Conservation (phyloP, 2,888 invertebrate species). For the Nemotelus nigrinus region DNA sequence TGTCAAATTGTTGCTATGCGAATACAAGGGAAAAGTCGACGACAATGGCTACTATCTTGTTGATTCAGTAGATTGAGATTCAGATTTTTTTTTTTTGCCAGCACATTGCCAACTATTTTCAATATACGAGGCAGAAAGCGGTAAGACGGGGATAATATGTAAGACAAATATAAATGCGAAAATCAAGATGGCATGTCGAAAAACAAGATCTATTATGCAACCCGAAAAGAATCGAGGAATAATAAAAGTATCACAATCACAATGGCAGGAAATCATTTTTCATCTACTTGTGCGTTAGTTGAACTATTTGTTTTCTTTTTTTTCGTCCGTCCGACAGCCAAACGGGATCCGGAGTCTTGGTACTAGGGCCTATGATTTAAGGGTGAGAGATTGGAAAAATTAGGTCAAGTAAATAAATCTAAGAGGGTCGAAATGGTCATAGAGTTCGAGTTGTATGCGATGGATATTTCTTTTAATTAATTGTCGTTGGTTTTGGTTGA, state of each 20-base stretch:
- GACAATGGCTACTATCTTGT: constrained; percentile 23
- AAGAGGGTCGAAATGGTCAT: constrained; percentile 32
- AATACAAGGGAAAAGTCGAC: not conserved
- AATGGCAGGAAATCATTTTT: constrained; percentile 49
- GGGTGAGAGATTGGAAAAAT: constrained; percentile 45
- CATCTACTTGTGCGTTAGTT: constrained; percentile 29
- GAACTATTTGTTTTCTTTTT: constrained; percentile 32
- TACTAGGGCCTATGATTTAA: not conserved
- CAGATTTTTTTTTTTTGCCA: constrained; percentile 10
- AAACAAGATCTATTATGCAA: constrained; percentile 47
- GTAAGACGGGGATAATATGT: constrained; percentile 36
- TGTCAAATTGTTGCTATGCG: not conserved
- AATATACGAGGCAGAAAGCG: constrained; percentile 15
- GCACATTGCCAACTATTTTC: constrained; percentile 17
- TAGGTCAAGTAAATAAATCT: constrained; percentile 55
- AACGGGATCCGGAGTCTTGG: not conserved
- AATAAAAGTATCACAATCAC: constrained; percentile 46
- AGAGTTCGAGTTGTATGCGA: constrained; percentile 3
- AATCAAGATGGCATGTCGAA: constrained; percentile 49
- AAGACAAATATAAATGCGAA: constrained; percentile 47
- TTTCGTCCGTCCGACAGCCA: not conserved
- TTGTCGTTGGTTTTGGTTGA: constrained; percentile 49
- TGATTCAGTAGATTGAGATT: constrained; percentile 34
- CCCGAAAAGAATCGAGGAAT: constrained; percentile 26
- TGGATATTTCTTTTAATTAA: constrained; percentile 52